phyloP scores from a whole-genome alignment of 2,888 invertebrate genomes.

The Bruchidius siliquastri region DNA sequence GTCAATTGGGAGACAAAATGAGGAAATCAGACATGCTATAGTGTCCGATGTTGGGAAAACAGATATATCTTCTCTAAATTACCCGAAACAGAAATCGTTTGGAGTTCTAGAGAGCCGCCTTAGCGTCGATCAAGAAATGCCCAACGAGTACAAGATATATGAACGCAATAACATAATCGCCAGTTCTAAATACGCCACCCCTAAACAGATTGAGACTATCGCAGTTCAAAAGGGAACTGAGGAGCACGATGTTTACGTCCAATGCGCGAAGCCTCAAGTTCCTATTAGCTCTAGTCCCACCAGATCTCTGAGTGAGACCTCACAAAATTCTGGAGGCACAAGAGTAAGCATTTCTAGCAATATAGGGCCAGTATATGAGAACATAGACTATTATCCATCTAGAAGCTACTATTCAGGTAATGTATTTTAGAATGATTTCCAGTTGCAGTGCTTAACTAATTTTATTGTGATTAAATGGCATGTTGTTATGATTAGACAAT shows the following conservation, averaged over 20 bases:
- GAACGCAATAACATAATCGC: constrained; percentile 73
- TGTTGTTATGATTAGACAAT: background rate
- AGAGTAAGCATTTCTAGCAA: constrained; percentile 39
- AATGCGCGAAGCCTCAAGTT: constrained; percentile 45
- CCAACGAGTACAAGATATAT: constrained; percentile 54
- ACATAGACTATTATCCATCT: constrained; percentile 67
- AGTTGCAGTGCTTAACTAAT: too few relatives aligned
- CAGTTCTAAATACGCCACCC: constrained; percentile 72
- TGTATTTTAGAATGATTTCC: too few relatives aligned
- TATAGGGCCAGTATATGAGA: constrained; percentile 68
- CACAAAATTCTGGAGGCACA: constrained; percentile 54
- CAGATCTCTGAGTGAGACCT: constrained; percentile 57
- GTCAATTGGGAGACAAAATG: constrained; percentile 33
- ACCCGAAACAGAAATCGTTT: constrained; percentile 54
- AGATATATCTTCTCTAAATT: constrained; percentile 32
- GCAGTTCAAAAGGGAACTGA: constrained; percentile 42
- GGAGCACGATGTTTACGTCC: constrained; percentile 47
- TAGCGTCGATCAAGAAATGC: constrained; percentile 48
- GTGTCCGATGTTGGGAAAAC: constrained; percentile 38
- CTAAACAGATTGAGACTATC: constrained; percentile 66
- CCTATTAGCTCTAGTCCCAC: constrained; percentile 51
- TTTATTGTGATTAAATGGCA: too few relatives aligned
- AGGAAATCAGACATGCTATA: constrained; percentile 43
- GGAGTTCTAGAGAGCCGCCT: constrained; percentile 66
- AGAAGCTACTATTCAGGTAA: constrained; percentile 32